phyloP scores from a whole-genome alignment of 2,888 invertebrate species.

The Stenurella melanura region DNA sequence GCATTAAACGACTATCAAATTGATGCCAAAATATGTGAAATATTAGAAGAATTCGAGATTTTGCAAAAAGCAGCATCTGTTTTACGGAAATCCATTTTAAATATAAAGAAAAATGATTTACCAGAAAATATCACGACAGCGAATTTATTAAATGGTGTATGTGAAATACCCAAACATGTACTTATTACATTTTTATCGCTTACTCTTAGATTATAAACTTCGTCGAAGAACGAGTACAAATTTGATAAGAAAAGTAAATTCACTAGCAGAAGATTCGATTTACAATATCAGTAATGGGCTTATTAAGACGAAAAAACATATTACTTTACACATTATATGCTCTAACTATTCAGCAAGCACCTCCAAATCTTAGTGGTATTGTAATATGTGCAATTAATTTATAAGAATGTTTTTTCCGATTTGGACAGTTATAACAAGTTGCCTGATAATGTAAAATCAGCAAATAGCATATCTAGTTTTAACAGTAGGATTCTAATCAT shows the following conservation, averaged over 20 bases:
- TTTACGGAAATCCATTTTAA: constrained; percentile 8
- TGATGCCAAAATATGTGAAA: constrained; percentile 28
- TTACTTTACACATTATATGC: background rate
- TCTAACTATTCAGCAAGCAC: no score
- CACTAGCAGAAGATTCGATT: background rate
- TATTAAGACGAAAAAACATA: background rate
- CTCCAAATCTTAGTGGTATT: no score
- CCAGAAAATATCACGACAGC: background rate
- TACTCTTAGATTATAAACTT: background rate
- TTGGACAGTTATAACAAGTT: no score
- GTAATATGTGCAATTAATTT: no score
- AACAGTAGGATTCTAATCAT: no score
- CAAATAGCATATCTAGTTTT: no score
- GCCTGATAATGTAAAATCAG: no score
- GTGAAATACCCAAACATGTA: background rate
- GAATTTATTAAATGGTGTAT: background rate
- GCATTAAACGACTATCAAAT: background rate
- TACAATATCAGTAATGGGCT: background rate
- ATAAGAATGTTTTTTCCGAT: no score
- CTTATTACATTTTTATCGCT: background rate
- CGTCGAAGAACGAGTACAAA: background rate
- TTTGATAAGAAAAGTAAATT: background rate
- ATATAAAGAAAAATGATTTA: background rate
- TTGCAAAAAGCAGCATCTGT: constrained; percentile 26
- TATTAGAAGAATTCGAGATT: constrained; percentile 26